Evolutionary conservation across 2,113 vertebrate species (phyloP).

Genomic region (Callipepla squamata): DNA sequence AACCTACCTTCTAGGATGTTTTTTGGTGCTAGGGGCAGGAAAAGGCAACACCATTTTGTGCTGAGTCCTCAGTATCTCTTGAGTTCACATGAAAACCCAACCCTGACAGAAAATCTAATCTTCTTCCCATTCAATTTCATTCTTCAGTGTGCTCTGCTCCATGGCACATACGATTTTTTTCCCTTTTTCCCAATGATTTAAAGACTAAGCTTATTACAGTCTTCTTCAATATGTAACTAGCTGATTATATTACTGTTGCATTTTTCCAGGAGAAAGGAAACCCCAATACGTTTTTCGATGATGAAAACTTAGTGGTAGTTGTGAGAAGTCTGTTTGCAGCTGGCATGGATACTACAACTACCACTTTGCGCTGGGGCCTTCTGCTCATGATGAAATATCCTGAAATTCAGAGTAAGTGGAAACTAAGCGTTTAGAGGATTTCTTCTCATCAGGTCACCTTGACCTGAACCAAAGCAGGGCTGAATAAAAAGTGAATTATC

Average conservation of each 20-base stretch:
- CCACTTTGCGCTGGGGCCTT: slow-evolving; percentile 69
- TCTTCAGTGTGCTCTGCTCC: background rate
- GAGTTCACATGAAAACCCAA: background rate
- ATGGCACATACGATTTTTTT: background rate
- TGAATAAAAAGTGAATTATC: background rate
- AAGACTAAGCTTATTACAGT: too few relatives aligned
- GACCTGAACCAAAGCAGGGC: background rate
- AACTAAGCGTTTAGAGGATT: background rate
- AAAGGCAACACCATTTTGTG: background rate
- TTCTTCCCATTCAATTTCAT: background rate
- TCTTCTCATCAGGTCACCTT: background rate
- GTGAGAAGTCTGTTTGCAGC: slow-evolving; percentile 54
- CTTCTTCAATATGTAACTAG: background rate
- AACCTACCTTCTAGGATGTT: too few relatives aligned
- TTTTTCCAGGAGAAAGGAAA: slow-evolving; percentile 49
- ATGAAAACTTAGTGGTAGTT: slow-evolving; percentile 42
- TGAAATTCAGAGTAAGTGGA: slow-evolving; percentile 70
- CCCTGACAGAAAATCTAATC: background rate
- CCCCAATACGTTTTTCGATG: slow-evolving; percentile 33
- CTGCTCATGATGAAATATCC: slow-evolving; percentile 74
- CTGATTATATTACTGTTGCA: background rate
- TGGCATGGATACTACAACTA: slow-evolving; percentile 58
- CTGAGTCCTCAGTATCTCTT: too few relatives aligned
- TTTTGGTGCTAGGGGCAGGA: too few relatives aligned
- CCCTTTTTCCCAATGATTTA: background rate